Base-by-base conservation (phyloP, 2,888 invertebrate genomes). In the Leptopilina drosophilae region DNA sequence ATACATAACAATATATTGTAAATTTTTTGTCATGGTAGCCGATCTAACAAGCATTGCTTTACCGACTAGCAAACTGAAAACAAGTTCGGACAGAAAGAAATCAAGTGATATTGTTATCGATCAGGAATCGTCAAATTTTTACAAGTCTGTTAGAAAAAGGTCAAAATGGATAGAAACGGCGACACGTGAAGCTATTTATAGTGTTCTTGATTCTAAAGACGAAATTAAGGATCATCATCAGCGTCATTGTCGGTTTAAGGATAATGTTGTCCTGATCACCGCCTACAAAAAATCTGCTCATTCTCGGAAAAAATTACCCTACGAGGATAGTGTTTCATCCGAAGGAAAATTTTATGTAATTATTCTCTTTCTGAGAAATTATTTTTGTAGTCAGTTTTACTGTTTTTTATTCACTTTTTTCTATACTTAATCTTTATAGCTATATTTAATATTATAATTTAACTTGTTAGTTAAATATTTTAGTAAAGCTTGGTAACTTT, bases 111-210 rank as follows among this genome's bases (percentile, higher is more conserved):
- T 20, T 14, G 53, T 9, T 12, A 49, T 73, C 6, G 33, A 53
- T 73, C 26, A 56, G 5, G 33, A 56, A 8, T 26, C 53, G 14
- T 12, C 26, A 53, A 53, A 56, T 73, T n/a, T 56, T 73, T 33
- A 73, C 6, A 56, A 33, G 0, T 56, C n/a, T 14, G 56, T 11
- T 14, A 33, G 9, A 46, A 79, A 67, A 76, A 83, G 87, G 73
- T 88, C 89, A n/a, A 85, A 84, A 82, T 90, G 90, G 90, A 88
- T 90, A 73, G 82, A 87, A 77, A 81, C 87, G 49, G 88, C 89
- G n/a, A 90, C 87, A 1, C 87, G 87, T 7, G 89, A 90, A 64
- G 88, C 89, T 78, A 87, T 88, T 62, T 90, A 90, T 79, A 88
- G 87, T 59, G 84, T 89, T n/a, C 81, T 89, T 8, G 88, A 88